Evolutionary conservation across 2,113 vertebrate species (phyloP).

Genomic region (Psittacara wagleri): DNA sequence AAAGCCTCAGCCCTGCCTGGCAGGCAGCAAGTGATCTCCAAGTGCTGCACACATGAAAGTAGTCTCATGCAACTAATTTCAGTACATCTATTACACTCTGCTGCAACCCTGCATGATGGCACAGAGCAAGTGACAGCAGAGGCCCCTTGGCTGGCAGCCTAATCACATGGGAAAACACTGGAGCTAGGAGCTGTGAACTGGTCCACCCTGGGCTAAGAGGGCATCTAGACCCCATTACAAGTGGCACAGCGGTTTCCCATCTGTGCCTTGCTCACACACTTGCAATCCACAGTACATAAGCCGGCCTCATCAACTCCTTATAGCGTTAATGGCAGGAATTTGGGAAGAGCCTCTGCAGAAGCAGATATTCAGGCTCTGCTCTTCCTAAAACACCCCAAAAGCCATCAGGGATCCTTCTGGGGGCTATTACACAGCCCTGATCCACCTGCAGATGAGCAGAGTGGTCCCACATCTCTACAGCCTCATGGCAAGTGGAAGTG

Average conservation of each 20-base stretch:
- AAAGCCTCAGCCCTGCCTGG: neutral
- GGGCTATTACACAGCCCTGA: neutral
- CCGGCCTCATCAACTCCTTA: neutral
- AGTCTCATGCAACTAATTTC: neutral
- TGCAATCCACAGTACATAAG: neutral
- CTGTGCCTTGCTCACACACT: neutral
- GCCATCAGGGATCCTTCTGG: neutral
- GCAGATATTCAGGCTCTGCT: neutral
- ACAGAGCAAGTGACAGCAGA: neutral
- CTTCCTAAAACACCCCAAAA: neutral
- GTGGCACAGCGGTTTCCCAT: neutral
- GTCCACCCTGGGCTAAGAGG: neutral
- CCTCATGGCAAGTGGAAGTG: accelerated
- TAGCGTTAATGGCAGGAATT: neutral
- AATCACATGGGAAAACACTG: neutral
- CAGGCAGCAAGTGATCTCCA: neutral
- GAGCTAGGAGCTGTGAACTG: neutral
- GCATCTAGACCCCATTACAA: neutral
- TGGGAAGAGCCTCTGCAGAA: neutral
- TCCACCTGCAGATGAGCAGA: neutral
- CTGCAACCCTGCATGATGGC: neutral
- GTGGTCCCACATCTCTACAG: neutral
- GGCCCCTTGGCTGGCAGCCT: neutral
- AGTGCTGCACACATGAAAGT: neutral
- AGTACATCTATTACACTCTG: neutral